Evolutionary conservation across 1,140 invertebrate genomes (phyloP).

Genomic region (Halotydeus destructor): DNA sequence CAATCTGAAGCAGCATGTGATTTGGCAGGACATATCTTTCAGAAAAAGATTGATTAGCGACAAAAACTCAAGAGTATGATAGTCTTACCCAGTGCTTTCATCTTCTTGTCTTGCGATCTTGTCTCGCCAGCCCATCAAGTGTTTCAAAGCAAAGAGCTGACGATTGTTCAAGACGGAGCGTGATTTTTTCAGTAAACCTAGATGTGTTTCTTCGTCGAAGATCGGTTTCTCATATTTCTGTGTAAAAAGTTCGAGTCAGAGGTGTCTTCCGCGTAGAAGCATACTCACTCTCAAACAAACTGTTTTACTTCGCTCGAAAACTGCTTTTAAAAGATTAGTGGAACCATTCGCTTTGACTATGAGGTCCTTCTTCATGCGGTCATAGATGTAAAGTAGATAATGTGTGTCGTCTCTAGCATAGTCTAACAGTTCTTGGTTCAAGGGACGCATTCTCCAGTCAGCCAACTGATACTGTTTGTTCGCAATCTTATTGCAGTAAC

Average conservation of each 20-base stretch:
- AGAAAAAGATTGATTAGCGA: slow-evolving; percentile 30
- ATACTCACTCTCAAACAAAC: slow-evolving; percentile 35
- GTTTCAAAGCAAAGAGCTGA: slow-evolving; percentile 58
- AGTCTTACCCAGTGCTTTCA: slow-evolving; percentile 51
- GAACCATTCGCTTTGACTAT: slow-evolving; percentile 42
- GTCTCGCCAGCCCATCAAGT: slow-evolving; percentile 76
- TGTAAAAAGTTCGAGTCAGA: slow-evolving; percentile 15
- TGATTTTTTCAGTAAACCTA: slow-evolving; percentile 49
- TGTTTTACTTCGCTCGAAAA: slow-evolving; percentile 43
- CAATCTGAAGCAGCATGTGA: slow-evolving; percentile 26
- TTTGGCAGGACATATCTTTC: slow-evolving; percentile 23
- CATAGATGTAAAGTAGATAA: slow-evolving; percentile 80
- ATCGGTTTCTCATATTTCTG: slow-evolving; percentile 60
- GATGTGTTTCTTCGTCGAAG: slow-evolving; percentile 44
- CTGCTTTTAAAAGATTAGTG: slow-evolving; percentile 43
- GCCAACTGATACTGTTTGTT: slow-evolving; percentile 83
- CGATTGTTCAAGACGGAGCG: slow-evolving; percentile 60
- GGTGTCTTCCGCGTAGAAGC: not conserved
- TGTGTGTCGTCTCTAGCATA: slow-evolving; percentile 92
- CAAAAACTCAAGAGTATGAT: not conserved
- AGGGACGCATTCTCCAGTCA: slow-evolving; percentile 85
- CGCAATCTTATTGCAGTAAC: slow-evolving; percentile 51
- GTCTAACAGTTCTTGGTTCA: slow-evolving; percentile 54
- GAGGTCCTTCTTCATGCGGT: slow-evolving; percentile 53
- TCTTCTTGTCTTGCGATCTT: slow-evolving; percentile 58